phyloP scores from a whole-genome alignment of 2,888 invertebrate genomes.

The Zaprionus bogoriensis region DNA sequence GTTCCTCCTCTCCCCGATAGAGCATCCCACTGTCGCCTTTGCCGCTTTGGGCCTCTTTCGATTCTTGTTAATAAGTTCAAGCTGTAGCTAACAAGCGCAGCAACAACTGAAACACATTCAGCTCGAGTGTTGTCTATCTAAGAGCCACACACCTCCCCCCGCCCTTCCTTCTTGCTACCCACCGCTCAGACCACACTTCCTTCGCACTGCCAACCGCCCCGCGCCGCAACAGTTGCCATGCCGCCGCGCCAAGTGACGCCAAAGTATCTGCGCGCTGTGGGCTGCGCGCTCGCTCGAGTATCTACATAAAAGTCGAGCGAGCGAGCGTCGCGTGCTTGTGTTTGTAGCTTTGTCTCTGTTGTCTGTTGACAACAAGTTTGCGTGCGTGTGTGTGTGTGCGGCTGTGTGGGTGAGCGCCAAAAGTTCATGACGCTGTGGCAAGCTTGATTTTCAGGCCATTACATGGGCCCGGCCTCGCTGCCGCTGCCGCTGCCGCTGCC shows the following conservation, averaged over 20 bases:
- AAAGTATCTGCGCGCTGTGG: constrained; percentile 52
- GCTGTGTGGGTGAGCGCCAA: constrained; percentile 55
- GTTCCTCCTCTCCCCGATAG: no score
- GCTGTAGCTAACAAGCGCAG: constrained; percentile 19
- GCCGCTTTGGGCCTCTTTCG: not conserved
- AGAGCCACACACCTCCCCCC: not conserved
- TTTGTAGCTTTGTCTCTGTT: constrained; percentile 34
- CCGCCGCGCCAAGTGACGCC: constrained; percentile 20
- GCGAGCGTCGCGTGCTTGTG: constrained; percentile 31
- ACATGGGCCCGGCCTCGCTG: constrained; percentile 35
- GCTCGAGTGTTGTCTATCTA: constrained; percentile 31
- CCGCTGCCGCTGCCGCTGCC: constrained; percentile 2
- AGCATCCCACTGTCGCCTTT: not conserved
- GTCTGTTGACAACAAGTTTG: constrained; percentile 56
- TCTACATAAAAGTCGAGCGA: constrained; percentile 36
- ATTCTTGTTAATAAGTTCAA: constrained; percentile 59
- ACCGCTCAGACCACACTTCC: not conserved
- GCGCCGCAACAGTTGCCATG: constrained; percentile 24
- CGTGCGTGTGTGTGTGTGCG: constrained; percentile 15
- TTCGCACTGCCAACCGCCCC: not conserved
- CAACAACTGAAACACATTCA: constrained; percentile 14
- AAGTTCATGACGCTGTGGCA: constrained; percentile 68
- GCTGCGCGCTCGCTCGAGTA: constrained; percentile 44
- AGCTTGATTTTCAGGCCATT: constrained; percentile 75
- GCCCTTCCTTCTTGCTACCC: not conserved